Conservation (phyloP, 2,888 invertebrate species). For the Oegoconia quadripuncta region DNA sequence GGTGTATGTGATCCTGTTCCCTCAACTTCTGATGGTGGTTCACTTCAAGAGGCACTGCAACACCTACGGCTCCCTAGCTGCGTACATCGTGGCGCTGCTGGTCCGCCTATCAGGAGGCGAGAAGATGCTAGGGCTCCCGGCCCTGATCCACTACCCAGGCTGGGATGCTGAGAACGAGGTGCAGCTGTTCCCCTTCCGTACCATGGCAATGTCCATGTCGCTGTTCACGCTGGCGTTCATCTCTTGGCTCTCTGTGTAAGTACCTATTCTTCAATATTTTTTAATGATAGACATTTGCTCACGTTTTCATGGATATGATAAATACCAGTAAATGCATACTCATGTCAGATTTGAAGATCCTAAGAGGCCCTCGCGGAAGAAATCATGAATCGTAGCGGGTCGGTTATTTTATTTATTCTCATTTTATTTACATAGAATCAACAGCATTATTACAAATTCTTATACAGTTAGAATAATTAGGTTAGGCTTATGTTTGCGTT, state of each 20-base stretch:
- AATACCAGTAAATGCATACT: too few relatives aligned
- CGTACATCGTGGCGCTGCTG: constrained; percentile 90
- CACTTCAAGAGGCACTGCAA: constrained; percentile 97
- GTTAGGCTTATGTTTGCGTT: too few relatives aligned
- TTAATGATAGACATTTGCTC: too few relatives aligned
- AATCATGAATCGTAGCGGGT: too few relatives aligned
- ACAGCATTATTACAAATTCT: too few relatives aligned
- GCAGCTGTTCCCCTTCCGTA: constrained; percentile 97
- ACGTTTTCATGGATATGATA: too few relatives aligned
- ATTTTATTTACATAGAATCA: too few relatives aligned
- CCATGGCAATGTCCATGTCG: constrained; percentile 95
- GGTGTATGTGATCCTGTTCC: constrained; percentile 99
- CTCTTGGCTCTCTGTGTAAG: constrained; percentile 88
- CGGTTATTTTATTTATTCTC: too few relatives aligned
- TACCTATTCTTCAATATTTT: constrained; percentile 16
- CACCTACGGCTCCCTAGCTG: constrained; percentile 96
- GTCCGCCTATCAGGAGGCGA: constrained; percentile 87
- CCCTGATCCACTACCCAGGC: constrained; percentile 92
- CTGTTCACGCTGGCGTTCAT: constrained; percentile 88
- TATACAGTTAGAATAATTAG: too few relatives aligned
- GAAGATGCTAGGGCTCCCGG: constrained; percentile 86
- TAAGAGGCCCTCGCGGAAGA: too few relatives aligned
- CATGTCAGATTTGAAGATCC: too few relatives aligned
- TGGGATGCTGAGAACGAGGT: constrained; percentile 87
- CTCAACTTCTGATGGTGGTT: constrained; percentile 98